Percentiles rank a stretch among this genome's conserved stretches.
Conservation (phyloP, 2,113 vertebrate species). For the Toxotes jaculatrix region DNA sequence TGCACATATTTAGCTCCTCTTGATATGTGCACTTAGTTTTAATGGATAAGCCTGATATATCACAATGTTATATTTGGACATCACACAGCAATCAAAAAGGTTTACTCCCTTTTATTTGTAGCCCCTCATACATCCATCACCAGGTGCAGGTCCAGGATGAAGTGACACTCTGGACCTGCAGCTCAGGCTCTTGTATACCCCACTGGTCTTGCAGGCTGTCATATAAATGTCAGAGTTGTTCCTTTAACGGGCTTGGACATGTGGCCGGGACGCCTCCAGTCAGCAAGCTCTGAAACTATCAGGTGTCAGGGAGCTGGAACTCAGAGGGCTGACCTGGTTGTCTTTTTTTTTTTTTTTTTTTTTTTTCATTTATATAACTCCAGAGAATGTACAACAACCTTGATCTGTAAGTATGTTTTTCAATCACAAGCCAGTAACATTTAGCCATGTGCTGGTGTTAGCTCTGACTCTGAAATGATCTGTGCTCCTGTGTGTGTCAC, state of each 20-base stretch:
- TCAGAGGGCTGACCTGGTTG: accelerated
- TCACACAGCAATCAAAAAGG: too few relatives aligned
- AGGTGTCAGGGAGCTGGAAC: constrained; percentile 14
- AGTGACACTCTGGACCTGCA: not conserved
- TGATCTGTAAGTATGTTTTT: not conserved
- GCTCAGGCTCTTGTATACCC: not conserved
- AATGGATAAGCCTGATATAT: not conserved
- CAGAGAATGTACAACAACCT: not conserved
- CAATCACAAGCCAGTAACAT: too few relatives aligned
- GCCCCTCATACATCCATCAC: not conserved
- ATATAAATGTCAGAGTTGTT: constrained; percentile 14
- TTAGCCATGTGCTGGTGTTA: too few relatives aligned
- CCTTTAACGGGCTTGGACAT: not conserved
- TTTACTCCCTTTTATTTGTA: not conserved
- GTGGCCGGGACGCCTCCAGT: not conserved
- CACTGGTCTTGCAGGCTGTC: not conserved
- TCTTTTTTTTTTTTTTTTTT: not conserved
- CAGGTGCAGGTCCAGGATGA: not conserved
- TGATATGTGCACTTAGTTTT: not conserved
- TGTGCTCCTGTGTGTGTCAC: too few relatives aligned
- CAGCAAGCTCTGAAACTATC: constrained; percentile 27
- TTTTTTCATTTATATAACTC: not conserved
- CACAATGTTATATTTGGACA: too few relatives aligned
- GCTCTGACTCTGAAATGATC: not conserved
- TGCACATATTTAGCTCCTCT: not conserved